Evolutionary conservation across 2,113 vertebrate genomes (phyloP).

Genomic region (Tragulus kanchil): DNA sequence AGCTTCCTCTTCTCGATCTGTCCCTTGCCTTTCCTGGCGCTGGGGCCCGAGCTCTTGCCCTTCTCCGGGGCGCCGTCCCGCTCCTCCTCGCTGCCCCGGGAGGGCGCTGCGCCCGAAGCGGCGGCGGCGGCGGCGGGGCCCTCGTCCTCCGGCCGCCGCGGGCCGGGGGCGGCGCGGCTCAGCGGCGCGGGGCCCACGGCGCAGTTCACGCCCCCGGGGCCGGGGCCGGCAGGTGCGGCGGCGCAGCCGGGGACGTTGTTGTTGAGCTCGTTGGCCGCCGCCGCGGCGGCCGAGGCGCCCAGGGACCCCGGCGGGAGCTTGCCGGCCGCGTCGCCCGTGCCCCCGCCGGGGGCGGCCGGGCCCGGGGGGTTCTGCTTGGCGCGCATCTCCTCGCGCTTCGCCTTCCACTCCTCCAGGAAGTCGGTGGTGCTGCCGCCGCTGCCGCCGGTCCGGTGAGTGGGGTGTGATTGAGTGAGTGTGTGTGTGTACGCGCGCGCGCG

Average conservation of each 20-base stretch:
- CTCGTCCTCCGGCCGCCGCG: slow-evolving; percentile 89
- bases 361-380: slow-evolving; percentile 89
- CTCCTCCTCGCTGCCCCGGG: slow-evolving; percentile 82
- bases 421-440: slow-evolving; percentile 93
- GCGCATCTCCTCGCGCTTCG: slow-evolving; percentile 97
- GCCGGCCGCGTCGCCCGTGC: slow-evolving; percentile 62
- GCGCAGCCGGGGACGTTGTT: slow-evolving; percentile 60
- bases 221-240: slow-evolving; percentile 74
- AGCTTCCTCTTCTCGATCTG: slow-evolving; percentile 99
- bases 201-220: slow-evolving; percentile 80
- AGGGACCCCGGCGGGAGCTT: slow-evolving; percentile 49
- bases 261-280: slow-evolving; percentile 68
- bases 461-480: no score
- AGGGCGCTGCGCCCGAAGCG: slow-evolving; percentile 34
- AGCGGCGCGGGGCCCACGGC: slow-evolving; percentile 61
- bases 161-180: slow-evolving; percentile 83
- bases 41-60: slow-evolving; percentile 92
- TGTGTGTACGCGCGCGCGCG: accelerated
- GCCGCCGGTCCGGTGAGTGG: slow-evolving; percentile 74
- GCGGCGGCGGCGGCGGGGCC: slow-evolving; percentile 19
- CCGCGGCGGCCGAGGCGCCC: neutral
- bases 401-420: slow-evolving; percentile 99
- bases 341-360: slow-evolving; percentile 45
- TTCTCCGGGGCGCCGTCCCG: slow-evolving; percentile 89
- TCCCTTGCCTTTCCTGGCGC: slow-evolving; percentile 96